Evolutionary conservation across 2,797 vertebrate genomes (phyloP).

Genomic region (Podargus strigoides): DNA sequence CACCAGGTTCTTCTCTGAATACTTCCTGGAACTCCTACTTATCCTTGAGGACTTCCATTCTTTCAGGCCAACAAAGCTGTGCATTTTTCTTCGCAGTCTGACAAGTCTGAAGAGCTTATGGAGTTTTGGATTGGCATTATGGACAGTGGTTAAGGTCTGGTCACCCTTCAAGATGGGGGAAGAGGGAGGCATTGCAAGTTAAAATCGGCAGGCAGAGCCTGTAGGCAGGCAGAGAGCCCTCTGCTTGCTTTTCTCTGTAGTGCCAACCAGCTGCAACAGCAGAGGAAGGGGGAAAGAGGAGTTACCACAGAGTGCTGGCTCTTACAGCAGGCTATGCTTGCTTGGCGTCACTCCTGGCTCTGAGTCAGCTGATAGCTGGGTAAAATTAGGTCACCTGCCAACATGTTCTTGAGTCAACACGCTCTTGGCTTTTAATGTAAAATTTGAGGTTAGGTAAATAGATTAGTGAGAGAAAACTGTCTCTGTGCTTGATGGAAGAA

Average conservation of each 20-base stretch:
- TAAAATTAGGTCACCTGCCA: constrained; percentile 31
- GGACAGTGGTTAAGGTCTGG: background rate
- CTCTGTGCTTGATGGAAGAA: background rate
- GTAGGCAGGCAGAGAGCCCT: background rate
- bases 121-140: background rate
- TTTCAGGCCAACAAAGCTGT: background rate
- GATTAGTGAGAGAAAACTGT: background rate
- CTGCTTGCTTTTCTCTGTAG: background rate
- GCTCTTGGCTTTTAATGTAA: constrained; percentile 13
- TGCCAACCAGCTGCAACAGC: background rate
- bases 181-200: background rate
- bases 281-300: background rate
- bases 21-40: background rate
- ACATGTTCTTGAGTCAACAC: background rate
- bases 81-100: background rate
- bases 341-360: background rate
- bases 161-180: background rate
- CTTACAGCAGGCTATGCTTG: background rate
- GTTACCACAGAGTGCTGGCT: background rate
- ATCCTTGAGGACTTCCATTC: background rate
- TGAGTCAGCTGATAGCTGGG: constrained; percentile 5
- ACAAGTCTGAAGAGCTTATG: background rate
- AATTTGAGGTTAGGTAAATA: constrained; percentile 10
- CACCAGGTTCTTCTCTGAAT: background rate
- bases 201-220: background rate